Evolutionary conservation across 2,113 vertebrate species (phyloP), one percentile per base, ranked within the genome.

Genomic region (Erythrocercus mccallii): DNA sequence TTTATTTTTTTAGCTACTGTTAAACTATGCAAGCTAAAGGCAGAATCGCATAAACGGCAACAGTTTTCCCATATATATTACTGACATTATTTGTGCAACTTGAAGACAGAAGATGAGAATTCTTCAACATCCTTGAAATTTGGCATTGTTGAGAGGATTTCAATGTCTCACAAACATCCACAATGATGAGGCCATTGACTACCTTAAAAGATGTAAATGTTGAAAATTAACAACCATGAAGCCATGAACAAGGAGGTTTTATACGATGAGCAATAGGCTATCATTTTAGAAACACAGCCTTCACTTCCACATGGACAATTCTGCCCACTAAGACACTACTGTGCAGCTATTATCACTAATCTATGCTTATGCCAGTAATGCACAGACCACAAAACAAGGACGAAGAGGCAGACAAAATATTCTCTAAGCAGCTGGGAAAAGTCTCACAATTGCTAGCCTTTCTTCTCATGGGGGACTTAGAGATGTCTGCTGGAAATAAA

Each of bases 141-240:
- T 76, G 35, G 3, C 60, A 47, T 28, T 51, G 6, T 38, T 73
- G 17, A 85, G 48, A 54, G 23, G 22, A 66, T 81, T 81, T 92
- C 54, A 72, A 5, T 35, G 27, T 51, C 56, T 92, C 0, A 0
- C 50, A 58, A 62, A 6, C 8, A n/a, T 35, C 33, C 47, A 27
- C 37, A 85, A 33, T n/a, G 10, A 54, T 58, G 33, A 66, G 37
- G 61, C 65, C 17, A 31, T 33, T 73, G 23, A 38, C 33, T 81
- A 5, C 12, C 23, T 69, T n/a, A 31, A 81, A 81, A 82, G 38
- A 58, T 25, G 25, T 37, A 9, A 62, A n/a, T 0, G 0, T 15
- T 58, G 27, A 51, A 94, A 88, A 70, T 83, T n/a, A 80, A 37
- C 9, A 27, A 28, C 25, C 24, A 42, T 16, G 71, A 28, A 88